Evolutionary conservation across 2,797 vertebrate species (phyloP).

Genomic region (Sebastes steindachneri): DNA sequence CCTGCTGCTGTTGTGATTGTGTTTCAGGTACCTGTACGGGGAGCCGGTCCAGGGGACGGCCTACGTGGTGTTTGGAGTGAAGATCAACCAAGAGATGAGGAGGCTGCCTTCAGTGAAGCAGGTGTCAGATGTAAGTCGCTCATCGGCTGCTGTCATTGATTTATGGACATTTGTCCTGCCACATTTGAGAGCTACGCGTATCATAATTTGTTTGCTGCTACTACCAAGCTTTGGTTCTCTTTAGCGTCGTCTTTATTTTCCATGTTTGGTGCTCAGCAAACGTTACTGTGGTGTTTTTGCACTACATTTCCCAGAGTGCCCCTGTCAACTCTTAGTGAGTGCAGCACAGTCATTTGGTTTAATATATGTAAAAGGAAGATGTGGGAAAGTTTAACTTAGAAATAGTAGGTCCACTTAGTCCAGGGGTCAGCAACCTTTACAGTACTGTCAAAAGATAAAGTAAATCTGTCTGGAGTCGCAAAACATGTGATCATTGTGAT

Average conservation of each 20-base stretch:
- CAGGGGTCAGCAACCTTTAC: too few relatives aligned
- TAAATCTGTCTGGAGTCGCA: too few relatives aligned
- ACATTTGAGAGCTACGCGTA: background rate
- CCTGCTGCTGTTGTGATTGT: background rate
- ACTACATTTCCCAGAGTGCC: background rate
- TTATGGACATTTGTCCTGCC: background rate
- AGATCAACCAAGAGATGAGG: conserved; percentile 69
- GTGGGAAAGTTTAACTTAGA: background rate
- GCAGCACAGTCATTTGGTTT: background rate
- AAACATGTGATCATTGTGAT: too few relatives aligned
- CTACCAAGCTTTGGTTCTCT: background rate
- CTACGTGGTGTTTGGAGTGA: conserved; percentile 82
- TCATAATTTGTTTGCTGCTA: too few relatives aligned
- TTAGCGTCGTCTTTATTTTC: background rate
- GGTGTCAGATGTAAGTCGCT: conserved; percentile 73
- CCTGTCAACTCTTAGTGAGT: background rate
- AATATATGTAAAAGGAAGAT: background rate
- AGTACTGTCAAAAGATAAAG: too few relatives aligned
- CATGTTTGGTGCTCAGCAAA: background rate
- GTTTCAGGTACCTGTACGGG: conserved; percentile 78
- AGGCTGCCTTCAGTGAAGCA: conserved; percentile 76
- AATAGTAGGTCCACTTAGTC: background rate
- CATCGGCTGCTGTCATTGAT: background rate
- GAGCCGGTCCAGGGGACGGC: conserved; percentile 79
- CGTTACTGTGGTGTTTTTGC: background rate